phyloP scores from a whole-genome alignment of 2,113 vertebrate genomes.

The Coturnix japonica region DNA sequence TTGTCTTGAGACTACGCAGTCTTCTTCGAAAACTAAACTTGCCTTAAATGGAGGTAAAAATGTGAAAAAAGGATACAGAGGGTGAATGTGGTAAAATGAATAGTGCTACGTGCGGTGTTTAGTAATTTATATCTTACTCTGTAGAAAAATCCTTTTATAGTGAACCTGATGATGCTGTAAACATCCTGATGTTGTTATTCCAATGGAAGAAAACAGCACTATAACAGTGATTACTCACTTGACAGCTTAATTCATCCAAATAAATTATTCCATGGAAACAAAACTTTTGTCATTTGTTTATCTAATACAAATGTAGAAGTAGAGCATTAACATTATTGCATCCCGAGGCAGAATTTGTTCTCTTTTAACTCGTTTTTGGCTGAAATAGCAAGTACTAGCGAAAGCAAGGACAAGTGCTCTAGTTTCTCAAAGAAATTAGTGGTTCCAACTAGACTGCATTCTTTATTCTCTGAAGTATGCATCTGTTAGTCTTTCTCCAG shows the following conservation, averaged over 20 bases:
- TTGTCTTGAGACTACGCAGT: slow-evolving; percentile 55
- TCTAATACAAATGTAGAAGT: slow-evolving; percentile 6
- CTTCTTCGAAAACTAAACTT: slow-evolving; percentile 59
- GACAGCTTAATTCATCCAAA: slow-evolving; percentile 13
- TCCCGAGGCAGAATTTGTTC: neutral
- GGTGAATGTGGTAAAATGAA: slow-evolving; percentile 19
- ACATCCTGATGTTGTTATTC: slow-evolving; percentile 10
- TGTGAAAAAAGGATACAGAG: slow-evolving; percentile 21
- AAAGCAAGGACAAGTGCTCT: neutral
- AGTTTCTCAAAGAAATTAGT: neutral
- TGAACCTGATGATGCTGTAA: slow-evolving; percentile 24
- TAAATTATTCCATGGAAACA: slow-evolving; percentile 42
- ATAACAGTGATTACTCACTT: slow-evolving; percentile 10
- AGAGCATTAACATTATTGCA: neutral
- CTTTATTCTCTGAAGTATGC: neutral
- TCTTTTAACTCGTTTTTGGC: neutral
- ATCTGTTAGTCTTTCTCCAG: neutral
- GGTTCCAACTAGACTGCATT: neutral
- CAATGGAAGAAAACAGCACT: slow-evolving; percentile 27
- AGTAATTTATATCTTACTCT: slow-evolving; percentile 60
- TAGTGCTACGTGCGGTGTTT: slow-evolving; percentile 48
- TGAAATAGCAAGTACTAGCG: neutral
- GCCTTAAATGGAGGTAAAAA: slow-evolving; percentile 77
- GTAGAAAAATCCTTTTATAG: slow-evolving; percentile 64
- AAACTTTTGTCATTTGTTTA: slow-evolving; percentile 54